Evolutionary conservation across 2,888 invertebrate genomes (phyloP), one percentile per base, ranked within the genome.

Genomic region (Villa cingulata): DNA sequence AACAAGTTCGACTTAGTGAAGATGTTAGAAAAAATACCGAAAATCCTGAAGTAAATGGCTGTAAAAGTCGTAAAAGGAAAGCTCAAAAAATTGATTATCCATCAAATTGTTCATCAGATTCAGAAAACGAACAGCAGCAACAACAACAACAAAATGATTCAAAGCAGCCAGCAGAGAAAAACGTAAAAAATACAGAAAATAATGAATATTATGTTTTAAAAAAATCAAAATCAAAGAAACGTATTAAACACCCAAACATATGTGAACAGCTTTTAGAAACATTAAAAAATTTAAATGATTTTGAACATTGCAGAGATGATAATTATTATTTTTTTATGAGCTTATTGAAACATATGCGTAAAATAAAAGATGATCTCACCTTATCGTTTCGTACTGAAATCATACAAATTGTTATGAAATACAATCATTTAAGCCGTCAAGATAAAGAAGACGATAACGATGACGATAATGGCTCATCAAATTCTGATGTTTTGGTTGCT

Each of bases 291-390:
- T 32, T 48, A 6, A 36, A 48, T 16, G 37, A 42, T 34, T 23
- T 23, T 6, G 23, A 23, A 23, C 23, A 7, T 23, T 6, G 7
- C 23, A n/a, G n/a, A n/a, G 56, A 57, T 47, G 56, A 56, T 41
- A 56, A 57, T 39, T 54, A 54, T 29, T 54, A 53, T 42, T 57
- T 57, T 38, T 57, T 56, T 43, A 56, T 54, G 43, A 55, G 56
- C 12, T 44, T 57, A 23, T 20, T 57, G 1, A 53, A 48, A 18
- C 55, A 52, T 37, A 54, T 57, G 14, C 49, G 57, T 19, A 51
- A 45, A 46, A 57, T 57, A 5, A 53, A 50, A 41, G 53, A 56
- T 27, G 51, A 54, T 20, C 54, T 54, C 37, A 52, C 55, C 10
- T 55, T 54, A 41, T 43, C 56, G 4, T 57, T 57, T 41, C 48